Conservation (phyloP, 1,140 invertebrate genomes). For the Nephila pilipes region DNA sequence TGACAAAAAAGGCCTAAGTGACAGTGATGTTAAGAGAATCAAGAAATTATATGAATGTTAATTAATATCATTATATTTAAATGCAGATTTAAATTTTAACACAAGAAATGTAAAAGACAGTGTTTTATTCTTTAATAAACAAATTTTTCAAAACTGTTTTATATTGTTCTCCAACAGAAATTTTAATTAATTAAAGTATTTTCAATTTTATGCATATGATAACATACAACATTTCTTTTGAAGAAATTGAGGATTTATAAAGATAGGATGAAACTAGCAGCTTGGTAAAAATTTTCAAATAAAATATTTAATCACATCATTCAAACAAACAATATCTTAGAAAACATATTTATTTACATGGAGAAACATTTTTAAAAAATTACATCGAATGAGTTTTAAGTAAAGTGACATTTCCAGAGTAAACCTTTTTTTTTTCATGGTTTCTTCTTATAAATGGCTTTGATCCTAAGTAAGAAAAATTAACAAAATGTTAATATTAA, state of each 20-base stretch:
- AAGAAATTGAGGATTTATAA: too few species aligned
- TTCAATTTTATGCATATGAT: too few species aligned
- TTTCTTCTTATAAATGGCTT: neutral
- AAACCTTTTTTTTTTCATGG: neutral
- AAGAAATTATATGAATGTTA: slow-evolving; percentile 76
- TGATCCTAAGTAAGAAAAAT: neutral
- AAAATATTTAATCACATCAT: too few species aligned
- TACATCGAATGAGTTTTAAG: neutral
- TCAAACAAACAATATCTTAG: neutral
- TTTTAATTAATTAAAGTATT: too few species aligned
- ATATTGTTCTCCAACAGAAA: too few species aligned
- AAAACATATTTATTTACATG: slow-evolving; percentile 18
- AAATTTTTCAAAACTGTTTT: too few species aligned
- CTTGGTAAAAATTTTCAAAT: too few species aligned
- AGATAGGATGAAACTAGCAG: too few species aligned
- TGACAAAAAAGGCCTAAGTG: slow-evolving; percentile 77
- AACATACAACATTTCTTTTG: too few species aligned
- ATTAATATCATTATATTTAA: neutral
- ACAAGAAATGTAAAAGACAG: too few species aligned
- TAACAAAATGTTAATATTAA: neutral
- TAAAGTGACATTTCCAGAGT: neutral
- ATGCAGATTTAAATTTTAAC: too few species aligned
- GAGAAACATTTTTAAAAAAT: neutral
- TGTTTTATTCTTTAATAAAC: too few species aligned
- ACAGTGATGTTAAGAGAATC: slow-evolving; percentile 75